Evolutionary conservation across 2,888 invertebrate genomes (phyloP), one percentile per base, ranked within the genome.

Genomic region (Baronia brevicornis): DNA sequence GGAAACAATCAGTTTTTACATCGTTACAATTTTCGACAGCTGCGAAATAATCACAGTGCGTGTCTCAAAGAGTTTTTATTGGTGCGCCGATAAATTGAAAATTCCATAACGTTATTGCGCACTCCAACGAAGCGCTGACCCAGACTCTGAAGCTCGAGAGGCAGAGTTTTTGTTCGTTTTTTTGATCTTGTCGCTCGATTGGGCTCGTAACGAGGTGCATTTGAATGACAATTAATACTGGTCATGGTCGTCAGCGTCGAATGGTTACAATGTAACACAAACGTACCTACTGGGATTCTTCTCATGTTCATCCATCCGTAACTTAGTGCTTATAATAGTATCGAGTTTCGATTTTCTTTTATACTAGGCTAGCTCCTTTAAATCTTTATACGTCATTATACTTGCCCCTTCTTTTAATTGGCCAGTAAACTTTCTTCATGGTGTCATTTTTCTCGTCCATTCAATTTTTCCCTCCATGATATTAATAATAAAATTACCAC

Each of bases 151-250:
- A 55, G 60, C 59, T 48, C 57, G 59, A 62, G 35, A 48, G 59
- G 65, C 61, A 66, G 51, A 60, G 60, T 71, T 78, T 78, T 75
- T 78, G 48, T 66, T 10, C 34, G 44, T 52, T 66, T 73, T 74
- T 67, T 70, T 69, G 57, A 64, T 63, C 62, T 66, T 67, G 65
- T 53, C 46, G 55, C 53, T 63, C 64, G 62, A 71, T 72, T 75
- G 62, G 69, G 54, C 64, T 53, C 51, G 54, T 66, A 66, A 65
- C 59, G 64, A 58, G 60, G 64, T 64, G 60, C 61, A 57, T 61
- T 64, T 60, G 54, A 38, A 47, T 48, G 42, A 72, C 67, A 74
- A 73, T 73, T 45, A 63, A 37, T 40, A 24, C 48, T 49, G 63
- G 72, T 74, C 75, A 77, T 61, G 77, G 73, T 60, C 69, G 56